Evolutionary conservation across 1,140 invertebrate species (phyloP), one percentile per base, ranked within the genome.

Genomic region (Drosophila erecta): DNA sequence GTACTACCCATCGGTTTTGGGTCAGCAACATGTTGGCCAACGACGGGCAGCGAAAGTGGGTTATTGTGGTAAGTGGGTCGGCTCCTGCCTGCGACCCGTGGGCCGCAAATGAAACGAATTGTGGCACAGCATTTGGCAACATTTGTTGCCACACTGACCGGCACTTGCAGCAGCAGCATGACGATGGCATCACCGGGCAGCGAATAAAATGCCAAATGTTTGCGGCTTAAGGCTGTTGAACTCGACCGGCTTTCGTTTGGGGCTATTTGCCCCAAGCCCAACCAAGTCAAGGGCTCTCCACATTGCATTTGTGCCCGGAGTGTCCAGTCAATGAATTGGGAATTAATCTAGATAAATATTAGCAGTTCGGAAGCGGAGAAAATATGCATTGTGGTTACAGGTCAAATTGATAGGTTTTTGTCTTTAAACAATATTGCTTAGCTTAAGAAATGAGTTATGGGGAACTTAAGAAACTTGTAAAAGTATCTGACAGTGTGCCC

Each of bases 101-200:
- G 66, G 79, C 83, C 83, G 53, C 83, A 86, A 86, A 86, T 86
- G 87, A 86, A 86, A 86, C 79, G 79, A 86, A 83, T 86, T 86
- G 83, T 73, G 83, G 83, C 65, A 12, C 64, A 38, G 38, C 46
- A 47, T 59, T 67, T 84, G 78, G 83, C 83, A 87, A 89, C 83
- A 87, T 89, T 89, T 87, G 83, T 89, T 89, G 84, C 76, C 61
- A 44, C 60, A 55, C 33, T 27, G 43, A 59, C 72, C 72, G 72
- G 38, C 40, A 66, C 46, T 24, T 43, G 41, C 6, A 41, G 47
- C 30, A 69, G 27, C 44, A 38, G 38, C 44, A 58, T n/a, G n/a
- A n/a, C n/a, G n/a, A n/a, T n/a, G n/a, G n/a, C n/a, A 54, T 10
- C 58, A 30, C 6, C 35, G 64, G 59, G 15, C 61, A 59, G 66